Evolutionary conservation across 2,888 invertebrate genomes (phyloP).

Genomic region (Drosophila infuscata): DNA sequence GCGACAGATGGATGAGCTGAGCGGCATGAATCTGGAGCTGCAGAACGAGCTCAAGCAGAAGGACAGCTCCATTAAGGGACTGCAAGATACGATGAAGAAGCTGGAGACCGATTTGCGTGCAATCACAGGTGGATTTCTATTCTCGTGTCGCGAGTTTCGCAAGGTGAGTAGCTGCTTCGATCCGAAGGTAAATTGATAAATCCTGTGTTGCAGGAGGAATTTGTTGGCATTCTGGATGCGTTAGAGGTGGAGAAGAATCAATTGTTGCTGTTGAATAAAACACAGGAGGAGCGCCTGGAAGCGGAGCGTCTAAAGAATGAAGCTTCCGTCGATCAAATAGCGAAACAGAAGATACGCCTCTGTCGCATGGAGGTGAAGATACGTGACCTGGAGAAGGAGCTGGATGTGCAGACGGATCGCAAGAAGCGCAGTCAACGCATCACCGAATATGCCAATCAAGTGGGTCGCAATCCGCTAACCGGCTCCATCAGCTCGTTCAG

Average conservation of each 20-base stretch:
- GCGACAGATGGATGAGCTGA: conserved; percentile 70
- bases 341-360: conserved; percentile 81
- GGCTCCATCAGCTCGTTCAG: conserved; percentile 74
- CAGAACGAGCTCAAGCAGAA: conserved; percentile 65
- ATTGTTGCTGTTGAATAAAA: conserved; percentile 71
- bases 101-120: conserved; percentile 82
- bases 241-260: conserved; percentile 83
- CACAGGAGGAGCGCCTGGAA: conserved; percentile 71
- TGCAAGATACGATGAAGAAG: conserved; percentile 68
- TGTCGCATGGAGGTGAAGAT: conserved; percentile 81
- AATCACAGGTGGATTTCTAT: conserved; percentile 83
- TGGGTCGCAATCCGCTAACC: conserved; percentile 67
- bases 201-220: conserved; percentile 76
- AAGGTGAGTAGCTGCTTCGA: conserved; percentile 74
- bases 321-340: conserved; percentile 66
- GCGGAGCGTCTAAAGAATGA: conserved; percentile 74
- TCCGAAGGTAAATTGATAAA: background rate
- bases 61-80: conserved; percentile 61
- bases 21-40: conserved; percentile 75
- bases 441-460: conserved; percentile 77
- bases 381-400: conserved; percentile 81
- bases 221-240: conserved; percentile 81
- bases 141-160: conserved; percentile 83
- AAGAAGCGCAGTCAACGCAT: conserved; percentile 83
- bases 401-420: conserved; percentile 77